Base-by-base conservation (phyloP, 2,888 invertebrate species). In the Drosophila siamana region DNA sequence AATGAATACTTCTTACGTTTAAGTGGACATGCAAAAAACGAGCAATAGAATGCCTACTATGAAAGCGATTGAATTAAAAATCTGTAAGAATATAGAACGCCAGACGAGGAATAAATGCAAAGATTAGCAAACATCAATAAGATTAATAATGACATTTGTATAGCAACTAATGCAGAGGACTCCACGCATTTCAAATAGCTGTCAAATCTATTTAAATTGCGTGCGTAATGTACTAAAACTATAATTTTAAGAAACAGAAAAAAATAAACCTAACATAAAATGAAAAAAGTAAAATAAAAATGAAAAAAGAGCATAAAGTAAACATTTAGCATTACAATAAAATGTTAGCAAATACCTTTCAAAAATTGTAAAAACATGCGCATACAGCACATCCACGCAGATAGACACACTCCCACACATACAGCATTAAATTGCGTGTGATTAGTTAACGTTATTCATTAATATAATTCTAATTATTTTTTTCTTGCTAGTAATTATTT, bases 361-460 rank as follows among this genome's bases (percentile, higher is more conserved):
- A 61, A 40, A 44, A 43, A 9, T 54, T 86, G 87, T 78, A 84
- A 77, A 85, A 76, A 84, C 69, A 77, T 40, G 78, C 79, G 67
- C 61, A 60, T 86, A 83, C 67, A 65, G 84, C 84, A 76, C 75
- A 78, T 15, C 36, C 28, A 46, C 9, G 51, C 13, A 55, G 2
- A 55, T 0, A 51, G 9, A 46, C 33, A 48, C 9, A 44, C 40
- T 9, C 38, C 33, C n/a, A 15, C 16, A 11, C 7, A 44, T 19
- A 40, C 16, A 50, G 19, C 16, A 16, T 8, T 22, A 46, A 40
- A 36, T 38, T 51, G 16, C 43, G 57, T 77, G 86, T 86, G 80
- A 80, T 74, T 81, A 86, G 87, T 84, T 81, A 86, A 75, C 80
- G 56, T 73, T 73, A 74, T 72, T 61, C 72, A 74, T 68, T 77